Evolutionary conservation across 1,140 invertebrate species (phyloP).

Genomic region (Camponotus vicinus): DNA sequence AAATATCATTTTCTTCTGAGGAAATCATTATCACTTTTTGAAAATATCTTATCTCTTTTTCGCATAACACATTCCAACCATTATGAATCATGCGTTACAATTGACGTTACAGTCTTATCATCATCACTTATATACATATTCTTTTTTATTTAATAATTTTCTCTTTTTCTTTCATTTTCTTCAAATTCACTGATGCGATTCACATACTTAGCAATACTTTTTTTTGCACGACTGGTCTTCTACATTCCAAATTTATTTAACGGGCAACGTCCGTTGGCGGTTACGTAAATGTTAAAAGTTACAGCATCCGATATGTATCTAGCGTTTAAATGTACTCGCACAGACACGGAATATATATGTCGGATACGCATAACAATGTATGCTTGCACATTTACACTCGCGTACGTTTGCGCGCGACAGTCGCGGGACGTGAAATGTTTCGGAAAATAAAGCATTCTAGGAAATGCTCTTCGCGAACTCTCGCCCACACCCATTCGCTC

Average conservation of each 20-base stretch:
- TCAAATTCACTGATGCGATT: neutral
- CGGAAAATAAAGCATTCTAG: neutral
- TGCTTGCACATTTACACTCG: neutral
- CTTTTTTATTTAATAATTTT: neutral
- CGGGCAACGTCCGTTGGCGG: neutral
- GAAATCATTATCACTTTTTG: neutral
- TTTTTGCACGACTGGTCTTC: neutral
- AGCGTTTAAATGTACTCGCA: neutral
- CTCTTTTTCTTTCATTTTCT: neutral
- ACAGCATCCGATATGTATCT: neutral
- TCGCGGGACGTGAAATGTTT: neutral
- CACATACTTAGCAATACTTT: neutral
- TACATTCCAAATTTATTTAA: neutral
- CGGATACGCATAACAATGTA: neutral
- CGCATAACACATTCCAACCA: neutral
- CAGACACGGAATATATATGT: neutral
- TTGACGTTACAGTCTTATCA: slow-evolving; percentile 6
- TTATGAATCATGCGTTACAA: neutral
- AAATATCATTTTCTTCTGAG: slow-evolving; percentile 8
- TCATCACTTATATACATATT: neutral
- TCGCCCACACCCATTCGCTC: neutral
- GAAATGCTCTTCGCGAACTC: neutral
- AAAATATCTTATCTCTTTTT: neutral
- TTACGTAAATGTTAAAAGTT: neutral
- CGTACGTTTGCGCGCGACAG: neutral